Evolutionary conservation across 1,140 invertebrate genomes (phyloP).

Genomic region (Chironomus striatipennis): DNA sequence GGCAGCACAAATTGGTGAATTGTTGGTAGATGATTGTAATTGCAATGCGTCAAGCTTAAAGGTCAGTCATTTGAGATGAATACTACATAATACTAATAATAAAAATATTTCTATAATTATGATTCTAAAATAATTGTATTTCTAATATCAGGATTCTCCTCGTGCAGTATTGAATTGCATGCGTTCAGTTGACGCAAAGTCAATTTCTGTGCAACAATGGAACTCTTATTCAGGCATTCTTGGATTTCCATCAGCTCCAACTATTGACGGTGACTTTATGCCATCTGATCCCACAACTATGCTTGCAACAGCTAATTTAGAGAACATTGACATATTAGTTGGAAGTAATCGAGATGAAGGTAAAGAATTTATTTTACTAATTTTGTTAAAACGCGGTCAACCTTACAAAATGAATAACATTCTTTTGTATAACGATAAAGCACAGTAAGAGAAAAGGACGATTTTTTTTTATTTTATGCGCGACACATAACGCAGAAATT

Average conservation of each 20-base stretch:
- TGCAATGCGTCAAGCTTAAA: slow-evolving; percentile 67
- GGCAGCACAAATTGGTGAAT: slow-evolving; percentile 64
- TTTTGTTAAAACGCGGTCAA: too few species aligned
- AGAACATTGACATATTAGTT: slow-evolving; percentile 74
- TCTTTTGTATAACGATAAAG: too few species aligned
- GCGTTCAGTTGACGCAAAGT: slow-evolving; percentile 74
- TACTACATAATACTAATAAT: neutral
- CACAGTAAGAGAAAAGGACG: too few species aligned
- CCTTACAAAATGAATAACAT: too few species aligned
- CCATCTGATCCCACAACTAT: slow-evolving; percentile 76
- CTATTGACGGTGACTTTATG: slow-evolving; percentile 76
- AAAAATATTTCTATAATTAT: neutral
- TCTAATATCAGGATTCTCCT: slow-evolving; percentile 41
- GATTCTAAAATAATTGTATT: too few species aligned
- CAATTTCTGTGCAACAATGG: slow-evolving; percentile 79
- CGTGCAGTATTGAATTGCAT: slow-evolving; percentile 73
- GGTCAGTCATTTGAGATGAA: slow-evolving; percentile 35
- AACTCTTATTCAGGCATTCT: slow-evolving; percentile 82
- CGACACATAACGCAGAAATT: too few species aligned
- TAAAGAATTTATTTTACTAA: slow-evolving; percentile 40
- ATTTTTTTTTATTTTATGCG: too few species aligned
- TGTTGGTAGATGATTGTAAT: slow-evolving; percentile 69
- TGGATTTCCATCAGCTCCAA: slow-evolving; percentile 81
- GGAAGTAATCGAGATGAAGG: slow-evolving; percentile 86
- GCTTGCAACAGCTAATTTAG: slow-evolving; percentile 67